A percentile compares a stretch with the other conserved stretches of the same genome.
Evolutionary conservation across 1,140 invertebrate genomes (phyloP).

Genomic region (Pissodes strobi): DNA sequence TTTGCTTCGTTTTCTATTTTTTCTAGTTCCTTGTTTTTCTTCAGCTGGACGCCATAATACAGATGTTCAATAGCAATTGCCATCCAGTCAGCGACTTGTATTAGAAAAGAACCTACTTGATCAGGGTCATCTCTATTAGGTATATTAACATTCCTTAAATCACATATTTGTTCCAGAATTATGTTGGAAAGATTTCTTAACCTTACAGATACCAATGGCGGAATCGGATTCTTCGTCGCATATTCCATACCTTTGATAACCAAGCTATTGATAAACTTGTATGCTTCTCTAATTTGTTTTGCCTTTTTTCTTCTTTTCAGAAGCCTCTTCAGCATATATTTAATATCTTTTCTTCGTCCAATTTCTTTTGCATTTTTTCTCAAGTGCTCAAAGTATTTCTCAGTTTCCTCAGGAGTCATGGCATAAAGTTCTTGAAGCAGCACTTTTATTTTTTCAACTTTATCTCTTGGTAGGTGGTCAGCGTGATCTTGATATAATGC

Average conservation of each 20-base stretch:
- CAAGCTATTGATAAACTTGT: conserved; percentile 36
- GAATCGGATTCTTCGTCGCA: conserved; percentile 39
- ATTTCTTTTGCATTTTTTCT: conserved; percentile 27
- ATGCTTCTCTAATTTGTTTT: conserved; percentile 38
- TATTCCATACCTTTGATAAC: conserved; percentile 35
- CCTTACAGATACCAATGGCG: conserved; percentile 44
- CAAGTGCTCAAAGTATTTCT: conserved; percentile 46
- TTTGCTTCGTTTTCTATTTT: conserved; percentile 35
- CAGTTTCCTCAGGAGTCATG: conserved; percentile 50
- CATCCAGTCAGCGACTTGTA: conserved; percentile 45
- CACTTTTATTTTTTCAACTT: conserved; percentile 38
- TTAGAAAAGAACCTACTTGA: conserved; percentile 32
- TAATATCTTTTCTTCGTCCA: conserved; percentile 33
- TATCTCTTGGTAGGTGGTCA: conserved; percentile 38
- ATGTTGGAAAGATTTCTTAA: conserved; percentile 46
- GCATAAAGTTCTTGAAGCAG: conserved; percentile 46
- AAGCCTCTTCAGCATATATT: conserved; percentile 32
- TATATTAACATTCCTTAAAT: conserved; percentile 37
- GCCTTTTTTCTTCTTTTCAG: conserved; percentile 26
- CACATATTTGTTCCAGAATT: conserved; percentile 45
- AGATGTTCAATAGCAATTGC: conserved; percentile 44
- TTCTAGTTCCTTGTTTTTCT: conserved; percentile 43
- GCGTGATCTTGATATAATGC: conserved; percentile 40
- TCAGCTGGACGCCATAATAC: conserved; percentile 44
- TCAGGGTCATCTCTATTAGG: conserved; percentile 40